Conservation (phyloP, 2,797 vertebrate genomes). For the Squalus acanthias region DNA sequence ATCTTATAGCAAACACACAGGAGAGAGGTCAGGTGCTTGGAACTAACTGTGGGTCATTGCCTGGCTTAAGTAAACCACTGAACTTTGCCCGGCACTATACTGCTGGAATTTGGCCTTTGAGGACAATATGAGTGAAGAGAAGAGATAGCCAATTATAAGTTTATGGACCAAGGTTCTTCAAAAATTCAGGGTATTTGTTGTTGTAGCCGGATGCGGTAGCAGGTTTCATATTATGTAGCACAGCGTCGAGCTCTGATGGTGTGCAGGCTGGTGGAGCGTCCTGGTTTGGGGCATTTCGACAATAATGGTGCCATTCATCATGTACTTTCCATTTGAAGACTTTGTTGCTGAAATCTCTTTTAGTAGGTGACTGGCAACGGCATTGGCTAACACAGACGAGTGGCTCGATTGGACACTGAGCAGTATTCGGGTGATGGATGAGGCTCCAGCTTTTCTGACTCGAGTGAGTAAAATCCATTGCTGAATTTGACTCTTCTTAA, state of each 20-base stretch:
- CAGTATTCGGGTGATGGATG: too few species aligned
- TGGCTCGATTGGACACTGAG: background rate
- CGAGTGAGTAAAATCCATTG: too few species aligned
- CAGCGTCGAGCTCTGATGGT: background rate
- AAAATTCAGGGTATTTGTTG: background rate
- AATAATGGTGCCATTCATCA: background rate
- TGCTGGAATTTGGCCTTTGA: too few species aligned
- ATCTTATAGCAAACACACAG: too few species aligned
- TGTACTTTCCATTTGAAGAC: background rate
- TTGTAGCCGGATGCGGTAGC: background rate
- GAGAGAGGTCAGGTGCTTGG: too few species aligned
- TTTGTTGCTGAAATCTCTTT: background rate
- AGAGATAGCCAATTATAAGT: background rate
- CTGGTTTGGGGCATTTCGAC: background rate
- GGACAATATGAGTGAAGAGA: too few species aligned
- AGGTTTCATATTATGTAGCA: background rate
- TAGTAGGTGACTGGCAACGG: background rate
- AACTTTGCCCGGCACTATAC: too few species aligned
- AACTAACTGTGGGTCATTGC: too few species aligned
- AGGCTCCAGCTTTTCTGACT: too few species aligned
- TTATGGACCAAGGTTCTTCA: background rate
- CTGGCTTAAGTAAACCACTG: too few species aligned
- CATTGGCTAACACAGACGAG: background rate
- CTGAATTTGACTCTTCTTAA: too few species aligned
- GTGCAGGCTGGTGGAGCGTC: too few species aligned